These are phyloP conservation scores for Oscheius sp. DNA, from an alignment of 2,888 invertebrate species.

Conservation along the genomic window DNA sequence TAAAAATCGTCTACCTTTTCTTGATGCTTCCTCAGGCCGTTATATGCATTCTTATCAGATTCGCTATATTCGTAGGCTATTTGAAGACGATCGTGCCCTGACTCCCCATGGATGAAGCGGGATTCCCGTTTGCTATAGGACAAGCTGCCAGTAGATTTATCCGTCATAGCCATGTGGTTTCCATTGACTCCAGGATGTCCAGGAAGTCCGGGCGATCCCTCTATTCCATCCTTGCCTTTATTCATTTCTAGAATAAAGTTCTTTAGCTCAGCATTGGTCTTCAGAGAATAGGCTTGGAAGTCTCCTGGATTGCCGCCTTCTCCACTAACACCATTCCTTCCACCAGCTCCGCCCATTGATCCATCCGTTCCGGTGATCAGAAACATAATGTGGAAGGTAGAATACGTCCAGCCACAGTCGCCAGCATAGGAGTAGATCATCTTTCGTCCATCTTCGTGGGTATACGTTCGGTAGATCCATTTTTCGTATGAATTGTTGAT, in stretches of 20 bases:
- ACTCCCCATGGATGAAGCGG: neutral
- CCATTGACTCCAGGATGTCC: conserved; percentile 11
- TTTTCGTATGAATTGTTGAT: neutral
- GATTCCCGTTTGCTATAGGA: neutral
- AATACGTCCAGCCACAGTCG: neutral
- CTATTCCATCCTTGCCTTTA: neutral
- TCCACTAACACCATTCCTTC: conserved; percentile 24
- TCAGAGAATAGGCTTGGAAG: neutral
- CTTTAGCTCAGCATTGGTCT: neutral
- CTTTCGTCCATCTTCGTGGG: neutral
- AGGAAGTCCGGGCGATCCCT: neutral
- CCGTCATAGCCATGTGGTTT: conserved; percentile 27
- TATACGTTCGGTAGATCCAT: neutral
- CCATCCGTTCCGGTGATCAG: conserved; percentile 8
- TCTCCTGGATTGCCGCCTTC: conserved; percentile 21
- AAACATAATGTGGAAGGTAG: conserved; percentile 23
- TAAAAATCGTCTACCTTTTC: neutral
- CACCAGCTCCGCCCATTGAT: neutral
- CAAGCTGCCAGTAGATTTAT: neutral
- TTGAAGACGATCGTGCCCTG: neutral
- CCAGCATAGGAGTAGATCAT: conserved; percentile 22
- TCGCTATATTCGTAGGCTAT: neutral
- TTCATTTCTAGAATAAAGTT: neutral
- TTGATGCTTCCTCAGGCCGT: neutral
- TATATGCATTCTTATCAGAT: neutral